These are phyloP conservation scores for Chelonus formosanus DNA, from an alignment of 2,888 invertebrate species.

Conservation along the genomic window DNA sequence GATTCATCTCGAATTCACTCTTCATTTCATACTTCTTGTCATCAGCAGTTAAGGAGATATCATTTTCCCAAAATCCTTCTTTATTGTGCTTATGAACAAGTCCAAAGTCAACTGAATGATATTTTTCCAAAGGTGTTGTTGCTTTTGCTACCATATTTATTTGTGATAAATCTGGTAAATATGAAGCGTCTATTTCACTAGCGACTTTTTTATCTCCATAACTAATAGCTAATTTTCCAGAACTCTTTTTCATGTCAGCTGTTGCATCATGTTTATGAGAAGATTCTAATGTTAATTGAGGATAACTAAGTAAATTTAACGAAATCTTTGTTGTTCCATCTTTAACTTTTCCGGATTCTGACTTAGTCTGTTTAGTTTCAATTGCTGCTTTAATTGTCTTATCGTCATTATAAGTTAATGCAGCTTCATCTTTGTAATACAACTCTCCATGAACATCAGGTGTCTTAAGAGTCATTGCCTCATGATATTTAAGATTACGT, in stretches of 20 bases:
- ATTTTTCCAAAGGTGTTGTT: slow-evolving; percentile 52
- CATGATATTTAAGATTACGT: slow-evolving; percentile 68
- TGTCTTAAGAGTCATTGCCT: slow-evolving; percentile 57
- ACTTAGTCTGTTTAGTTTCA: slow-evolving; percentile 42
- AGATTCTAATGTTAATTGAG: slow-evolving; percentile 66
- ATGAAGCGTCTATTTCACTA: slow-evolving; percentile 43
- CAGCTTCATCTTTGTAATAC: slow-evolving; percentile 61
- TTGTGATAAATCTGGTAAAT: slow-evolving; percentile 44
- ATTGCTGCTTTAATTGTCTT: slow-evolving; percentile 65
- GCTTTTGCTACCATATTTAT: slow-evolving; percentile 50
- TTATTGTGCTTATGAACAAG: slow-evolving; percentile 48
- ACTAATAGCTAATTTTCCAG: slow-evolving; percentile 43
- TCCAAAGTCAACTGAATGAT: slow-evolving; percentile 52
- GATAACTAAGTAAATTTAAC: slow-evolving; percentile 65
- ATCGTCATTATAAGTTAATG: slow-evolving; percentile 69
- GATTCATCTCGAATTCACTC: slow-evolving; percentile 68
- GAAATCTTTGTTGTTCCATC: slow-evolving; percentile 65
- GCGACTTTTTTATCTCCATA: slow-evolving; percentile 50
- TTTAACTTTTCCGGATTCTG: slow-evolving; percentile 60
- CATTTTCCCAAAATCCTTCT: slow-evolving; percentile 54
- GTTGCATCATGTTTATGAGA: slow-evolving; percentile 65
- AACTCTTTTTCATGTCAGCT: slow-evolving; percentile 52
- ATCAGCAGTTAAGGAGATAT: slow-evolving; percentile 68
- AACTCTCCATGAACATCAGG: slow-evolving; percentile 49
- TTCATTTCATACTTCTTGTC: slow-evolving; percentile 70